Conservation (phyloP, 2,113 vertebrate genomes). For the Toxotes chatareus region DNA sequence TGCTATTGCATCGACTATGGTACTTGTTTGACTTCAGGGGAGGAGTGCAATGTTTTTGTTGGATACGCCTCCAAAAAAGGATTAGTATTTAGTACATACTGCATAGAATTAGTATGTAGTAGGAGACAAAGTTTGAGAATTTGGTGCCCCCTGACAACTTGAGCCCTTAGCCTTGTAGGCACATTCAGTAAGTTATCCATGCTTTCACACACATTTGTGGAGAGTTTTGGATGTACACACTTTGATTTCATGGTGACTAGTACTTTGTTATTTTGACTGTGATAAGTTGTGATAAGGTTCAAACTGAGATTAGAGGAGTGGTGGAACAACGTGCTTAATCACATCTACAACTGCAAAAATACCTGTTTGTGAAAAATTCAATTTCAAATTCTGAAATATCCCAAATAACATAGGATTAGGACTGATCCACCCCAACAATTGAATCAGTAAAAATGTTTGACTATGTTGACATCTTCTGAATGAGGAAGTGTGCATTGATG, state of each 20-base stretch:
- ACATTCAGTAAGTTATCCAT: background rate
- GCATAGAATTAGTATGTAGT: background rate
- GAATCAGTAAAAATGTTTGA: background rate
- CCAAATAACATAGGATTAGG: background rate
- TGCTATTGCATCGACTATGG: background rate
- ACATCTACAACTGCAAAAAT: background rate
- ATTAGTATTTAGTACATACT: background rate
- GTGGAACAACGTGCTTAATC: background rate
- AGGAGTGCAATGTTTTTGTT: background rate
- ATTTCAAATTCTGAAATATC: background rate
- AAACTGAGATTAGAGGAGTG: background rate
- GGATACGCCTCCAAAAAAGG: too few relatives aligned
- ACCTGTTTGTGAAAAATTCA: background rate
- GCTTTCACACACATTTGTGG: background rate
- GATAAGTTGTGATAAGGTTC: background rate
- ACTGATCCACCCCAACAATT: background rate
- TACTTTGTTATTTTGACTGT: background rate
- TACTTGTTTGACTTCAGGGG: background rate
- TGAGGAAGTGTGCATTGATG: slow-evolving; percentile 1
- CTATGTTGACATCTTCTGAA: background rate
- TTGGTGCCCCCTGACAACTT: too few relatives aligned
- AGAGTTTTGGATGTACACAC: background rate
- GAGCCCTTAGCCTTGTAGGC: background rate
- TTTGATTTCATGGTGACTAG: background rate
- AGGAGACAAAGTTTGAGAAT: background rate